Base-by-base conservation (phyloP, 2,113 vertebrate species). In the Rattus rattus region DNA sequence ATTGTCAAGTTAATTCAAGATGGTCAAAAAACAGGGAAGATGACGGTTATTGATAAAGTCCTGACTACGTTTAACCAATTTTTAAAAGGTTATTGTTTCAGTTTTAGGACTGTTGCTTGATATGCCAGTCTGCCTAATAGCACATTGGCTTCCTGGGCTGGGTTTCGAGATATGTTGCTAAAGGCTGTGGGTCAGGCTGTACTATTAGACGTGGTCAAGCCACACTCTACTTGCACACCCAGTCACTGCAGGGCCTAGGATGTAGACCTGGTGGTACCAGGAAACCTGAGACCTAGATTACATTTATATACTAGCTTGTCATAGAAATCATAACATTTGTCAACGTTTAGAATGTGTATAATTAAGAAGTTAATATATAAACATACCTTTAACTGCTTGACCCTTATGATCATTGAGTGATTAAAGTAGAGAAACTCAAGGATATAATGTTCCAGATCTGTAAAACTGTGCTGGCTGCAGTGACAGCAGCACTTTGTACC, bases 321-420 rank as follows among this genome's bases (percentile, higher is more conserved):
- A 94, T 80, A n/a, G 39, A 47, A 73, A 90, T 33, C n/a, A 83
- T 10, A 91, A 59, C 3, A 65, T 9, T 87, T 43, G 85, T 86
- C n/a, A 30, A 28, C 26, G 72, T 54, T 61, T 8, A 61, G 5
- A 2, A 39, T 88, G 63, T 85, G 33, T 54, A 69, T 75, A 87
- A 96, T 52, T 70, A 81, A 80, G 91, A 81, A 90, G 16, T 63
- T 90, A 67, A 85, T n/a, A 56, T 54, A 24, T 10, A 61, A 95
- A 89, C 89, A 10, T 8, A 90, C 1, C 70, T 91, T 91, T 63
- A 92, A 91, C 4, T 73, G 2, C 16, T 76, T n/a, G 52, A 2
- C 59, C 90, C 2, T 11, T 36, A 79, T 7, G 65, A 72, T 36
- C 93, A 85, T 69, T 92, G 33, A 59, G 26, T 17, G 19, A n/a